Conservation (phyloP, 2,113 vertebrate genomes). For the Perccottus glenii region DNA sequence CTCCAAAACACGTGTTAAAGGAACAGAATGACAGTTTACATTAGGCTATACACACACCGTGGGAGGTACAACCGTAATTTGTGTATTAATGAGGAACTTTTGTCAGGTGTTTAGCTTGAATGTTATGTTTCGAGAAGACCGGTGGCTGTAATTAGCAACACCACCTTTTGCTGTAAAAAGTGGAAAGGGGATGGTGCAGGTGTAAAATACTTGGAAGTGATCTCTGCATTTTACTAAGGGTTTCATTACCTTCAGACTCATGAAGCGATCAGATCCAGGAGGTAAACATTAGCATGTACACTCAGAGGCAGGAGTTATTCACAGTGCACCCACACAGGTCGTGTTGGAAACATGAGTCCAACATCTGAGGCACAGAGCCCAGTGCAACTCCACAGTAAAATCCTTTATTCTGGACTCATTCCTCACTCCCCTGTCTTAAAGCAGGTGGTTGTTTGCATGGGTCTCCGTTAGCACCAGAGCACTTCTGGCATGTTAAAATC, state of each 20-base stretch:
- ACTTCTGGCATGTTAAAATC: slow-evolving; percentile 10
- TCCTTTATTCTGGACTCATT: slow-evolving; percentile 52
- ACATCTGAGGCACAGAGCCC: slow-evolving; percentile 29
- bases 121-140: slow-evolving; percentile 31
- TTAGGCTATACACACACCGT: slow-evolving; percentile 22
- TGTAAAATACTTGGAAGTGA: slow-evolving; percentile 29
- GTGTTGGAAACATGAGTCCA: slow-evolving; percentile 38
- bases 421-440: slow-evolving; percentile 47
- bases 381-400: slow-evolving; percentile 24
- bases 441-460: slow-evolving; percentile 45
- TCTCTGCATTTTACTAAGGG: neutral
- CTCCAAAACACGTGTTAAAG: slow-evolving; percentile 15
- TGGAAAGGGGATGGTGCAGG: slow-evolving; percentile 14
- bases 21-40: neutral
- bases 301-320: slow-evolving; percentile 34
- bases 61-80: slow-evolving; percentile 11
- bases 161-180: slow-evolving; percentile 40
- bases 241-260: slow-evolving; percentile 15
- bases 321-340: slow-evolving; percentile 35
- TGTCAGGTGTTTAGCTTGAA: slow-evolving; percentile 48
- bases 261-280: slow-evolving; percentile 37
- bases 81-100: slow-evolving; percentile 59
- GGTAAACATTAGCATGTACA: slow-evolving; percentile 26
- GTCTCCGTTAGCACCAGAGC: slow-evolving; percentile 35
- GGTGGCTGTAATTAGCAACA: slow-evolving; percentile 61